Percentiles rank a stretch among this genome's conserved stretches.
Evolutionary conservation across 2,888 invertebrate genomes (phyloP).

Genomic region (Eremobia ochroleuca): DNA sequence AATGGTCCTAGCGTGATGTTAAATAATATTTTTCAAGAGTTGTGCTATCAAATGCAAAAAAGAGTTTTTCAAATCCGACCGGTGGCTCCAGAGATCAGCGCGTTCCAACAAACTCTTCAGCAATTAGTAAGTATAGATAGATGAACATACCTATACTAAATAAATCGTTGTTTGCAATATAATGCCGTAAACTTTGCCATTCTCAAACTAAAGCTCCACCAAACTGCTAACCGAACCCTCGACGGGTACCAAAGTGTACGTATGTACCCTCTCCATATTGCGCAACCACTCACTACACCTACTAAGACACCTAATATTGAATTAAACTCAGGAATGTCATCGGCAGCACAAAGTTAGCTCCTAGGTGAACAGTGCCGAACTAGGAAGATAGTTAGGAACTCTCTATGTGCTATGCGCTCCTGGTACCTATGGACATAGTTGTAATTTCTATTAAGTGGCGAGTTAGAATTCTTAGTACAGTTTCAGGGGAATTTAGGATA

Average conservation of each 20-base stretch:
- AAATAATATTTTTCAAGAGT: no score
- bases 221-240: not conserved
- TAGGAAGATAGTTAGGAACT: conserved; percentile 24
- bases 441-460: not conserved
- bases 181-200: not conserved
- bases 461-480: conserved; percentile 10
- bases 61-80: no score
- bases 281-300: conserved; percentile 21
- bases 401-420: conserved; percentile 10
- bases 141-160: not conserved
- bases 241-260: conserved; percentile 1
- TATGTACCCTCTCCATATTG: not conserved
- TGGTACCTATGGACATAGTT: conserved; percentile 9
- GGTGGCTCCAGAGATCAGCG: no score
- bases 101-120: no score
- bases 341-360: conserved; percentile 36
- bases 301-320: conserved; percentile 39
- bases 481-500: not conserved
- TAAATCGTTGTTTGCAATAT: not conserved
- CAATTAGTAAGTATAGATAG: no score
- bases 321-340: conserved; percentile 41
- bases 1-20: no score
- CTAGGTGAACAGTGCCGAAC: not conserved
- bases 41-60: no score
- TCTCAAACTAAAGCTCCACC: not conserved